Evolutionary conservation across 1,140 invertebrate species (phyloP).

Genomic region (Capitella teleta): DNA sequence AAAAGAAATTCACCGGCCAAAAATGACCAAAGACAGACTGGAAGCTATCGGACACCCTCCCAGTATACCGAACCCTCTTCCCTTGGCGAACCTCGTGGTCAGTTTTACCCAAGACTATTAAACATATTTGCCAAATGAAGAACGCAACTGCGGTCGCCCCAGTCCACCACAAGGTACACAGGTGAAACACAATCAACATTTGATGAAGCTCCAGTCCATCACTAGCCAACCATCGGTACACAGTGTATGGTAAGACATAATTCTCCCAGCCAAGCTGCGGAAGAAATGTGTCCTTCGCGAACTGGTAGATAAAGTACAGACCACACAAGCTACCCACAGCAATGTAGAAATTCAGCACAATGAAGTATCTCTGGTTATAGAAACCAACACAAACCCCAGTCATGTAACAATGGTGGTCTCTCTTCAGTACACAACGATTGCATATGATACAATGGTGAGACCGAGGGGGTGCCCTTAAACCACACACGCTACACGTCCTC

Average conservation of each 20-base stretch:
- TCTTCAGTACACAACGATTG: slow-evolving; percentile 28
- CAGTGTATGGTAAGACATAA: slow-evolving; percentile 17
- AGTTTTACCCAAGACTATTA: slow-evolving; percentile 19
- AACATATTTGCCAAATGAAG: slow-evolving; percentile 15
- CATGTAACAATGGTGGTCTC: slow-evolving; percentile 90
- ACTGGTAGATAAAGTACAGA: not conserved
- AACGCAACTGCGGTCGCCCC: slow-evolving; percentile 14
- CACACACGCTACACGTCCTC: slow-evolving; percentile 23
- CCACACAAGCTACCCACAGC: slow-evolving; percentile 58
- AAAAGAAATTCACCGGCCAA: slow-evolving; percentile 27
- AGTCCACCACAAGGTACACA: slow-evolving; percentile 14
- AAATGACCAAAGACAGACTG: slow-evolving; percentile 28
- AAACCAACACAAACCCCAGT: slow-evolving; percentile 76
- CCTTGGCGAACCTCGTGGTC: slow-evolving; percentile 18
- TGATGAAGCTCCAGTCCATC: slow-evolving; percentile 15
- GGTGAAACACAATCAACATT: slow-evolving; percentile 14
- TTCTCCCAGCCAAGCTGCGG: slow-evolving; percentile 9
- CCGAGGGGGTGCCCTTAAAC: slow-evolving; percentile 21
- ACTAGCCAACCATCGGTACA: slow-evolving; percentile 13
- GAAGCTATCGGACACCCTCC: slow-evolving; percentile 17
- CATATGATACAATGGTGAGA: slow-evolving; percentile 22
- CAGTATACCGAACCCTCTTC: slow-evolving; percentile 13
- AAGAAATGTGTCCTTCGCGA: slow-evolving; percentile 14
- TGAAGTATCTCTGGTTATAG: slow-evolving; percentile 53
- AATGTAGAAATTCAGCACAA: slow-evolving; percentile 3